A percentile compares a stretch with the other conserved stretches of the same genome.
Evolutionary conservation across 2,113 vertebrate genomes (phyloP).

Genomic region (Aptenodytes patagonicus): DNA sequence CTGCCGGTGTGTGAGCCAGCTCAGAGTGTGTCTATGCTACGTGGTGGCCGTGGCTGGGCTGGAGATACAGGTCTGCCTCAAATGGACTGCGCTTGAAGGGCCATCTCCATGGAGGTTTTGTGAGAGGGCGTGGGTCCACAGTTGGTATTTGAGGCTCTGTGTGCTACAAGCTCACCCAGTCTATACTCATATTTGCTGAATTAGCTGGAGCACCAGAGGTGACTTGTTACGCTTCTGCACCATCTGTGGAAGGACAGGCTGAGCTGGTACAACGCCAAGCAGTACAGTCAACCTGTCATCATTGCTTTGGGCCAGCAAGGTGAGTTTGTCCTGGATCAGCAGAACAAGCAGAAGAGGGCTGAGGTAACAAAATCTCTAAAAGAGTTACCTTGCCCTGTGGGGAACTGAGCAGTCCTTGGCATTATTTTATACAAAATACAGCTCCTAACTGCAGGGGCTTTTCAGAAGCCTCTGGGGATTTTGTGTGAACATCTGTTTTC

Average conservation of each 20-base stretch:
- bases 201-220: background rate
- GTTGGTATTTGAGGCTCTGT: background rate
- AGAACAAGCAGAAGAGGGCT: background rate
- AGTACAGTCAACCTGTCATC: background rate
- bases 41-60: background rate
- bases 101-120: background rate
- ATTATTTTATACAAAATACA: constrained; percentile 10
- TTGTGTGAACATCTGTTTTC: background rate
- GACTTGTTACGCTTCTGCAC: background rate
- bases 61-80: background rate
- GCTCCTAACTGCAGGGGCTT: constrained; percentile 5
- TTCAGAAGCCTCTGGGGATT: constrained; percentile 34
- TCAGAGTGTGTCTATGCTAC: background rate
- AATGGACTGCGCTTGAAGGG: background rate
- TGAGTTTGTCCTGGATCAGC: background rate
- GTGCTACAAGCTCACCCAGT: background rate
- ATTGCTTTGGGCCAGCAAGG: background rate
- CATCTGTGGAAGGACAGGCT: background rate
- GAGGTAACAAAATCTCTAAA: background rate
- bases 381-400: background rate
- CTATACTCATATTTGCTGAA: background rate
- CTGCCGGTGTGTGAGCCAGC: background rate
- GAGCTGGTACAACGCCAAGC: background rate
- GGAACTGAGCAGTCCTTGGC: background rate
- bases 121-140: background rate